These are phyloP conservation scores for Mus pahari DNA, from an alignment of 2,113 vertebrate genomes.

Conservation along the genomic window DNA sequence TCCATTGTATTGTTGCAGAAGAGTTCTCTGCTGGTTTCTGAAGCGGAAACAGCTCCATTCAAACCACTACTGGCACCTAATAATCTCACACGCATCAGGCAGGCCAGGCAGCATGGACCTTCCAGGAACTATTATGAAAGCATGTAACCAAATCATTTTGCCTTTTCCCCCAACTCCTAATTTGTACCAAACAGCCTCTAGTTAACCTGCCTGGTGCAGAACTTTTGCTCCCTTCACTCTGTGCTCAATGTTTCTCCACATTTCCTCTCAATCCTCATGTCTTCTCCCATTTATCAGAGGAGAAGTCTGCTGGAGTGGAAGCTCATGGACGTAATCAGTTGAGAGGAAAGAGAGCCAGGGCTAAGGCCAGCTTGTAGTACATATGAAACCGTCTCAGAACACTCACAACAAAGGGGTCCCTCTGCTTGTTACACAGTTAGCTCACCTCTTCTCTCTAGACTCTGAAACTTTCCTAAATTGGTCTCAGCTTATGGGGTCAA, in stretches of 20 bases:
- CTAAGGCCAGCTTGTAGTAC: not conserved
- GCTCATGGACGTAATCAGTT: not conserved
- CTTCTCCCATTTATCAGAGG: constrained; percentile 13
- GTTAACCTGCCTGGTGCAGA: not conserved
- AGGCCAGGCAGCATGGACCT: not conserved
- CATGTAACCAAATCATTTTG: not conserved
- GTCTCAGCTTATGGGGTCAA: not conserved
- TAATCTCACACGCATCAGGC: not conserved
- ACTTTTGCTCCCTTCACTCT: constrained; percentile 5
- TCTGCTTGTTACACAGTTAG: not conserved
- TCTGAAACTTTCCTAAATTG: not conserved
- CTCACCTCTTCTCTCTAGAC: not conserved
- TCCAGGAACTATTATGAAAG: not conserved
- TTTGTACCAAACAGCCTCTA: not conserved
- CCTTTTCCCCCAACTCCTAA: not conserved
- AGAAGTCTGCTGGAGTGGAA: not conserved
- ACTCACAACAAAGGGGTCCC: constrained; percentile 11
- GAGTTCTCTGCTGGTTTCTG: constrained; percentile 7
- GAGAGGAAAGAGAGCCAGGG: too few species aligned
- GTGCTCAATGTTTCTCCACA: not conserved
- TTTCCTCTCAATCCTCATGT: constrained; percentile 28
- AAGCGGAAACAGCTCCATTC: not conserved
- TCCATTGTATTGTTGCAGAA: not conserved
- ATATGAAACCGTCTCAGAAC: not conserved
- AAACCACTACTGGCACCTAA: not conserved